These are phyloP conservation scores for Sander vitreus DNA, from an alignment of 2,113 vertebrate genomes.

Conservation along the genomic window DNA sequence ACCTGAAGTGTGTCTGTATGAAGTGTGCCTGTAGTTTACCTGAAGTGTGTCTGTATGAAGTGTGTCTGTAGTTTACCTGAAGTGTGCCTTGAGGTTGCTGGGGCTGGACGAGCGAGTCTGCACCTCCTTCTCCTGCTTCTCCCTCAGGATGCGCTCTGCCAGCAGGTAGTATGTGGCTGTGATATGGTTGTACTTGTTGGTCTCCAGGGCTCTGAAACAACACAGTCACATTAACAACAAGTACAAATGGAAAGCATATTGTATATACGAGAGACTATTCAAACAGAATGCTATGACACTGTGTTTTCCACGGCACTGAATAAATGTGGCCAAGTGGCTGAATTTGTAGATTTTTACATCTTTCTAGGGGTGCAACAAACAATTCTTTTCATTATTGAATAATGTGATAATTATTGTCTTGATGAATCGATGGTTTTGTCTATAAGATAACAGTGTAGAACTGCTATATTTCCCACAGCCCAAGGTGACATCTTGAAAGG, in stretches of 20 bases:
- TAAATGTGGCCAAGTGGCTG: no score
- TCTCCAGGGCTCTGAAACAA: constrained; percentile 92
- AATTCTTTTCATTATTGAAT: background rate
- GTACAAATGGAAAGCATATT: background rate
- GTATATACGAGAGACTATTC: background rate
- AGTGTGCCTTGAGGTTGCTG: constrained; percentile 97
- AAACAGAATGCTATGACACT: no score
- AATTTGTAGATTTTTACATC: background rate
- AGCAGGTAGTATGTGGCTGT: constrained; percentile 98
- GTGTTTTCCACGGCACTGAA: no score
- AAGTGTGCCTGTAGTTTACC: constrained; percentile 78
- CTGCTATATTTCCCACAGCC: background rate
- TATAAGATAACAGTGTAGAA: background rate
- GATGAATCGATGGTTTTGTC: background rate
- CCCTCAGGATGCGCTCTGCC: constrained; percentile 95
- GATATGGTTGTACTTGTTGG: constrained; percentile 99
- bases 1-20: constrained; percentile 95
- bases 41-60: constrained; percentile 90
- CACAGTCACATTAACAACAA: background rate
- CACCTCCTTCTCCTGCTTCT: constrained; percentile 97
- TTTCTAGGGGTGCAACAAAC: background rate
- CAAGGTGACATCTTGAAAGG: background rate
- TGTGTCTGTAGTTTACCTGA: constrained; percentile 86
- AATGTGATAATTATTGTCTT: background rate
- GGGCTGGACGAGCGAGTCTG: constrained; percentile 95